Percentiles rank a stretch among this genome's conserved stretches.
Conservation (phyloP, 2,888 invertebrate genomes). For the Apamea anceps region DNA sequence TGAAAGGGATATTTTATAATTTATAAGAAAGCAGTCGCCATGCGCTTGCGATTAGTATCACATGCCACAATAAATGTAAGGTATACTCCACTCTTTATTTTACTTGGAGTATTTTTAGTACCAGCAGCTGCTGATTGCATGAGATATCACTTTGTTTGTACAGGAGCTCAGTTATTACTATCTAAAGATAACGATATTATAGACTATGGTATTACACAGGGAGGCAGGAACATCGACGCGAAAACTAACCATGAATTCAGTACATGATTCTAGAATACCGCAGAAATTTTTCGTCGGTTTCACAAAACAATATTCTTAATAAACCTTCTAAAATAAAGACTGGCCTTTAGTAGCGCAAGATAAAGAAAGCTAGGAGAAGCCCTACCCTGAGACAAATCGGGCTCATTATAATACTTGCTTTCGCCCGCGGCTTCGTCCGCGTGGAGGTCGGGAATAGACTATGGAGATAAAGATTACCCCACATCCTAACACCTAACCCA, state of each 20-base stretch:
- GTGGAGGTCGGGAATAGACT: no score
- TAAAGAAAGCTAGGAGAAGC: background rate
- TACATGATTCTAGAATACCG: no score
- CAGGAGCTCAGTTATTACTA: constrained; percentile 23
- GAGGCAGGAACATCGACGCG: no score
- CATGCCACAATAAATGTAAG: constrained; percentile 17
- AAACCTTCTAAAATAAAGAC: background rate
- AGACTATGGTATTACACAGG: background rate
- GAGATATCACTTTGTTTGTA: constrained; percentile 42
- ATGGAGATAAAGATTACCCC: background rate
- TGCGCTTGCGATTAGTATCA: constrained; percentile 31
- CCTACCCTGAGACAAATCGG: no score
- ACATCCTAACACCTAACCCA: background rate
- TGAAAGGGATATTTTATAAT: constrained; percentile 10
- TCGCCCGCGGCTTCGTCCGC: background rate
- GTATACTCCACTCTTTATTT: constrained; percentile 27
- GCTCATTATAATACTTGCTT: no score
- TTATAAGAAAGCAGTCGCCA: constrained; percentile 9
- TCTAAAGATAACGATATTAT: background rate
- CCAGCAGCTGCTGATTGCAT: constrained; percentile 32
- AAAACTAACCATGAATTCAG: no score
- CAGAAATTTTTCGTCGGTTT: no score
- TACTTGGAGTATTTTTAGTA: constrained; percentile 43
- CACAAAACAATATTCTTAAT: background rate
- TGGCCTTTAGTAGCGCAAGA: background rate